Evolutionary conservation across 2,888 invertebrate species (phyloP).

Genomic region (Pseudanteris insignis): DNA sequence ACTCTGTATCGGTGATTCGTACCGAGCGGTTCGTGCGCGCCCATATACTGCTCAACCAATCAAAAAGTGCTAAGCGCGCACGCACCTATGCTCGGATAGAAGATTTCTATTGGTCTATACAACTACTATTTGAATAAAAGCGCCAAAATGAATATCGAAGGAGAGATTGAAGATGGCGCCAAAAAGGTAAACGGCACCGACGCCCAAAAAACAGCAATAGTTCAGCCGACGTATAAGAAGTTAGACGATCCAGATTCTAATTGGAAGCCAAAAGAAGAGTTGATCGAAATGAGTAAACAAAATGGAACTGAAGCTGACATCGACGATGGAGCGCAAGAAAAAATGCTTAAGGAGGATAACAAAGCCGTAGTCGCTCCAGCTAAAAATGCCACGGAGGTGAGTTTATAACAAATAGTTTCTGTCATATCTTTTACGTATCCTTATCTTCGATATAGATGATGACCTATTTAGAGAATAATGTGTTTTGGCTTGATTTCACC

Average conservation of each 20-base stretch:
- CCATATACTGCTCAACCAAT: slow-evolving; percentile 1
- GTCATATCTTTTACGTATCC: no score
- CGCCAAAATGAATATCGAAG: slow-evolving; percentile 56
- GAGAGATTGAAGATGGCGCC: slow-evolving; percentile 50
- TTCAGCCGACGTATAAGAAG: slow-evolving; percentile 53
- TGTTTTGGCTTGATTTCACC: no score
- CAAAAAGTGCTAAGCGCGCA: background rate
- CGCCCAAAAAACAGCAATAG: slow-evolving; percentile 17
- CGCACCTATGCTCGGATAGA: background rate
- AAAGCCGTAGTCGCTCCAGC: slow-evolving; percentile 52
- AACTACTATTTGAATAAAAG: slow-evolving; percentile 56
- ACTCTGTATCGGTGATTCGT: slow-evolving; percentile 12
- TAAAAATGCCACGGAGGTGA: slow-evolving; percentile 57
- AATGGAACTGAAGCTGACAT: slow-evolving; percentile 53
- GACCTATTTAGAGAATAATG: no score
- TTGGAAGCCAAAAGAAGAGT: slow-evolving; percentile 34
- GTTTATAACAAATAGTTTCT: no score
- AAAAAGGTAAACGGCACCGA: slow-evolving; percentile 48
- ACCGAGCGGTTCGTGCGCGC: slow-evolving; percentile 12
- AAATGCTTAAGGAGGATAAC: slow-evolving; percentile 61
- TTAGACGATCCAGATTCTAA: slow-evolving; percentile 54
- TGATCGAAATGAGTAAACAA: slow-evolving; percentile 56
- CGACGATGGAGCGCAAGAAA: slow-evolving; percentile 61
- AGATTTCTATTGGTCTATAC: slow-evolving; percentile 3
- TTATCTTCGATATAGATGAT: no score